phyloP scores from a whole-genome alignment of 2,113 vertebrate species.

The Alosa alosa region DNA sequence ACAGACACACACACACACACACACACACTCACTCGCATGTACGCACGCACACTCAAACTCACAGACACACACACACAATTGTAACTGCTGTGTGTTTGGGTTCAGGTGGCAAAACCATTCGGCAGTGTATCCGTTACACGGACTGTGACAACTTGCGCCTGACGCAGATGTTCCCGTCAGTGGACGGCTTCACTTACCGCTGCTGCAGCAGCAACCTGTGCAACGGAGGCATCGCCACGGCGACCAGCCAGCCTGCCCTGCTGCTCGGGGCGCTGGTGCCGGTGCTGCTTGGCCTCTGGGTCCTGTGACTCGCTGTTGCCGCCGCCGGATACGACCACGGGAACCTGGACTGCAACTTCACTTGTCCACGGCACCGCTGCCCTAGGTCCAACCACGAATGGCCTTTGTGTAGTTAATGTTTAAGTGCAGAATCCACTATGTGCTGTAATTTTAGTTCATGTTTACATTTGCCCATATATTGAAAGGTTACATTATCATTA shows the following conservation, averaged over 20 bases:
- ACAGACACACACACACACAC: neutral
- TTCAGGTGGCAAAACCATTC: slow-evolving; percentile 70
- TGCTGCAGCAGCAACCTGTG: slow-evolving; percentile 75
- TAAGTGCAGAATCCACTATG: neutral
- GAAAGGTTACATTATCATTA: neutral
- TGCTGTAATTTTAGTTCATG: neutral
- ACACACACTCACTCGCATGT: neutral
- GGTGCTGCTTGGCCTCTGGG: slow-evolving; percentile 20
- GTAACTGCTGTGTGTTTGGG: neutral
- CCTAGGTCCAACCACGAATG: no score
- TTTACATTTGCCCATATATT: neutral
- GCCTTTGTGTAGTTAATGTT: neutral
- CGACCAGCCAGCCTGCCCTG: neutral
- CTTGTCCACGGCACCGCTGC: no score
- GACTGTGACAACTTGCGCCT: slow-evolving; percentile 72
- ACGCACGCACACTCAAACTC: neutral
- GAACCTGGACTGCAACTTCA: no score
- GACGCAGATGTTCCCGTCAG: slow-evolving; percentile 64
- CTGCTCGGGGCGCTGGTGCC: slow-evolving; percentile 51
- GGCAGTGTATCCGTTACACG: slow-evolving; percentile 72
- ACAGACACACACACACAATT: neutral
- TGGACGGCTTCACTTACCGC: slow-evolving; percentile 65
- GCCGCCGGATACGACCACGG: no score
- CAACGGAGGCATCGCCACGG: slow-evolving; percentile 52
- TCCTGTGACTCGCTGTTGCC: neutral